These are phyloP conservation scores for Diachasmimorpha longicaudata DNA, from an alignment of 1,140 invertebrate genomes.

Conservation along the genomic window DNA sequence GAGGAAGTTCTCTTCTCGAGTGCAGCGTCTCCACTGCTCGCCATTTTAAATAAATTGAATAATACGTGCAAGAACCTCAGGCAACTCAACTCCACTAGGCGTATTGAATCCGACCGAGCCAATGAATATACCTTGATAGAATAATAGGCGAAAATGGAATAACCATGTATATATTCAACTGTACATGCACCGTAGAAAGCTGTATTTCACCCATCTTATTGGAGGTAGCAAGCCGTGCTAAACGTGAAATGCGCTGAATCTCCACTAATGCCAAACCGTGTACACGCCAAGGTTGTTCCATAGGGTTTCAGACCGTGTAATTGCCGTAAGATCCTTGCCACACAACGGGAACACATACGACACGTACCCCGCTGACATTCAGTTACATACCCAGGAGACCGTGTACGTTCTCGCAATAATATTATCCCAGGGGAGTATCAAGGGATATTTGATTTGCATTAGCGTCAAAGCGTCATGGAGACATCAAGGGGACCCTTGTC, in stretches of 20 bases:
- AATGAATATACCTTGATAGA: background rate
- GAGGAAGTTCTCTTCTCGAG: background rate
- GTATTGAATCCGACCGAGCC: background rate
- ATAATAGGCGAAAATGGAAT: background rate
- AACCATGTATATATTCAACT: background rate
- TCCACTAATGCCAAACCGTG: constrained; percentile 25
- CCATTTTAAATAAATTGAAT: background rate
- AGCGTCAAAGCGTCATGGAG: background rate
- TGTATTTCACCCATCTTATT: background rate
- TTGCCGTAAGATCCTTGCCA: constrained; percentile 30
- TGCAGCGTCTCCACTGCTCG: background rate
- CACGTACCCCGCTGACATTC: constrained; percentile 25
- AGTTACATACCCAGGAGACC: background rate
- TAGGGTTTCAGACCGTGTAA: constrained; percentile 35
- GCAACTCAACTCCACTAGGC: background rate
- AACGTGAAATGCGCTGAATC: constrained; percentile 13
- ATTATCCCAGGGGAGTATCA: background rate
- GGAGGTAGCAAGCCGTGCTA: constrained; percentile 6
- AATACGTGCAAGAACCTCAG: background rate
- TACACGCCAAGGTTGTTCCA: constrained; percentile 26
- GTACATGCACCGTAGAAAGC: background rate
- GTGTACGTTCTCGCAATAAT: background rate
- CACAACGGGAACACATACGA: background rate
- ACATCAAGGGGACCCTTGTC: background rate
- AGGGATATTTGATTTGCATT: constrained; percentile 10